phyloP scores from a whole-genome alignment of 2,797 vertebrate genomes.

The Arnoldichthys spilopterus region DNA sequence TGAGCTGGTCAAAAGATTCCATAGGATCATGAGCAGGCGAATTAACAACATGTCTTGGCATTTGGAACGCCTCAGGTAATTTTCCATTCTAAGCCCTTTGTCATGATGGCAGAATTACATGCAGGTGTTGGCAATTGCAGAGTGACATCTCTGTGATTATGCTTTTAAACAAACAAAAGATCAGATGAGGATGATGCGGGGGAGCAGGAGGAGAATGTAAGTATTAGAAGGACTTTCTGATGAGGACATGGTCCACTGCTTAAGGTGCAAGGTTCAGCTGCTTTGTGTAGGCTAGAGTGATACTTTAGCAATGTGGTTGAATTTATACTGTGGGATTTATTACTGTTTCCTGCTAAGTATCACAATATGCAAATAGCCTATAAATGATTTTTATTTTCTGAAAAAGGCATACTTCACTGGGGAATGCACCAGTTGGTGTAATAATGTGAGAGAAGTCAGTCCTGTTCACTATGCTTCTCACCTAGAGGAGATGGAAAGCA shows the following conservation, averaged over 20 bases:
- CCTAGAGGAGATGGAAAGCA: neutral
- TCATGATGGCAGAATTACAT: slow-evolving; percentile 37
- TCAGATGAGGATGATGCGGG: slow-evolving; percentile 23
- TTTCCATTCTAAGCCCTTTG: slow-evolving; percentile 50
- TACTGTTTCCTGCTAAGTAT: neutral
- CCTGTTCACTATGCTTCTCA: neutral
- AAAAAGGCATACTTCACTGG: neutral
- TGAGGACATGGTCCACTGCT: neutral
- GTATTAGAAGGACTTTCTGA: neutral
- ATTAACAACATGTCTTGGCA: slow-evolving; percentile 46
- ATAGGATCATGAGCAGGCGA: slow-evolving; percentile 23
- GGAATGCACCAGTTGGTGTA: neutral
- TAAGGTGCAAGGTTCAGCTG: slow-evolving; percentile 12
- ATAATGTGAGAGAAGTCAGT: neutral
- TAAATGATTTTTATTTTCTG: neutral
- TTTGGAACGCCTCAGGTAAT: slow-evolving; percentile 53
- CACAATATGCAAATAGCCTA: neutral
- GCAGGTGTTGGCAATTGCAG: slow-evolving; percentile 47
- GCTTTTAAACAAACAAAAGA: slow-evolving; percentile 53
- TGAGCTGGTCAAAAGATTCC: slow-evolving; percentile 36
- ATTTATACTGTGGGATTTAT: neutral
- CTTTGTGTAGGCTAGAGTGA: neutral
- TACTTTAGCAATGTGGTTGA: neutral
- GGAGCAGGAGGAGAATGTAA: slow-evolving; percentile 16
- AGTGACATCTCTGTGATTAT: slow-evolving; percentile 53